Evolutionary conservation across 2,888 invertebrate genomes (phyloP).

Genomic region (Schrankia costaestrigalis): DNA sequence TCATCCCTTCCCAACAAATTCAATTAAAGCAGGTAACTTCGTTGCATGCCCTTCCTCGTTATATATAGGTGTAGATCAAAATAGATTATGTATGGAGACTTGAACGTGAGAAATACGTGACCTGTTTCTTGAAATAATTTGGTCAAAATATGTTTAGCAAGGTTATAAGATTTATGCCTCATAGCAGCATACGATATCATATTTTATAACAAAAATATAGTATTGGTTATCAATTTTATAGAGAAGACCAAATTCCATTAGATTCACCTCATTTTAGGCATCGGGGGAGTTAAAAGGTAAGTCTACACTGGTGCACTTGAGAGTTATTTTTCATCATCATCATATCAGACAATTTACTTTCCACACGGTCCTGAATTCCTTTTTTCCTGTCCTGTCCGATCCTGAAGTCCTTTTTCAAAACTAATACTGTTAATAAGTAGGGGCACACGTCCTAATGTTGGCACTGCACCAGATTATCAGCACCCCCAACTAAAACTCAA

Average conservation of each 20-base stretch:
- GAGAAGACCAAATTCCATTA: too few species aligned
- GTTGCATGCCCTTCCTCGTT: constrained; percentile 41
- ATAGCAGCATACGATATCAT: neutral
- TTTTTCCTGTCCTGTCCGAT: too few species aligned
- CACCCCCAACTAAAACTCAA: too few species aligned
- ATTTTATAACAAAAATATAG: neutral
- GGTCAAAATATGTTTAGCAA: neutral
- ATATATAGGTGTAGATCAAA: neutral
- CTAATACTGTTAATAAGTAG: too few species aligned
- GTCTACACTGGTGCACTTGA: neutral
- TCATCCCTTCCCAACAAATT: too few species aligned
- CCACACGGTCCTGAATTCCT: too few species aligned
- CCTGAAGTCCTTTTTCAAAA: too few species aligned
- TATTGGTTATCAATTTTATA: too few species aligned
- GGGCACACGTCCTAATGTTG: too few species aligned
- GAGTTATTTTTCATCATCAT: neutral
- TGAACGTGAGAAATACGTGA: neutral
- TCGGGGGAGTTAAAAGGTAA: too few species aligned
- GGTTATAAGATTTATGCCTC: neutral
- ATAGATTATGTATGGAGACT: neutral
- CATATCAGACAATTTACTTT: neutral
- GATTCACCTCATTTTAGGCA: too few species aligned
- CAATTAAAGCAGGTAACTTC: constrained; percentile 54
- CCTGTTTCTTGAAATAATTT: neutral
- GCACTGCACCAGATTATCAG: too few species aligned